Base-by-base conservation (phyloP, 1,140 invertebrate species). In the Lanistes nyassanus region DNA sequence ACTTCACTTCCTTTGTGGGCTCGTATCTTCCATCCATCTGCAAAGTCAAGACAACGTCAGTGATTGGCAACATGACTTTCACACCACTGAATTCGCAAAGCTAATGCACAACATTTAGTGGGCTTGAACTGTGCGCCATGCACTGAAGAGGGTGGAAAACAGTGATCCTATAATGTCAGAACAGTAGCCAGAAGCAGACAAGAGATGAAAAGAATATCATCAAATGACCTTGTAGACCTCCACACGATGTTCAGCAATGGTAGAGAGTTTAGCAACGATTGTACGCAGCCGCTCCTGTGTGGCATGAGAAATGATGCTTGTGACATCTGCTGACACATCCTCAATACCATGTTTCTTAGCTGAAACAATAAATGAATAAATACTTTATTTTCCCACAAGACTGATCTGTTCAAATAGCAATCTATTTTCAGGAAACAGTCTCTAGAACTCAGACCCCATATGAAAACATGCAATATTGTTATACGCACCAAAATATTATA, bases 191-290 rank as follows among this genome's bases (percentile, higher is more conserved):
- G 2, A 11, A 31, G 16, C 16, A 11, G 34, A 66, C 29, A 37
- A 66, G 36, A 66, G 36, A 66, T 34, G 34, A 6, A 66, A 23
- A 34, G n/a, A 67, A 9, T 29, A 19, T 11, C 16, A 29, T 21
- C 65, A 72, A 37, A 81, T 84, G 89, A 95, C 94, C 91, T 96
- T 97, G 73, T 88, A 88, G 65, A 89, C 92, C 91, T 98, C 96
- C 90, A 96, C 92, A 84, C 97, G 92, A 91, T 99, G 97, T 90
- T 98, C 97, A 21, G 97, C 95, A 87, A 98, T 95, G 77, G 97
- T 92, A 62, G 95, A 94, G 83, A 99, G 92, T 90, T 97, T 97
- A 91, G 98, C 96, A 62, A 98, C 91, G 79, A 98, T 90, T 89
- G 94, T 95, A 90, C 97, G 96, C 77, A 99, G 91, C 77, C 96